Evolutionary conservation across 2,888 invertebrate genomes (phyloP).

Genomic region (Blastobasis lacticolella): DNA sequence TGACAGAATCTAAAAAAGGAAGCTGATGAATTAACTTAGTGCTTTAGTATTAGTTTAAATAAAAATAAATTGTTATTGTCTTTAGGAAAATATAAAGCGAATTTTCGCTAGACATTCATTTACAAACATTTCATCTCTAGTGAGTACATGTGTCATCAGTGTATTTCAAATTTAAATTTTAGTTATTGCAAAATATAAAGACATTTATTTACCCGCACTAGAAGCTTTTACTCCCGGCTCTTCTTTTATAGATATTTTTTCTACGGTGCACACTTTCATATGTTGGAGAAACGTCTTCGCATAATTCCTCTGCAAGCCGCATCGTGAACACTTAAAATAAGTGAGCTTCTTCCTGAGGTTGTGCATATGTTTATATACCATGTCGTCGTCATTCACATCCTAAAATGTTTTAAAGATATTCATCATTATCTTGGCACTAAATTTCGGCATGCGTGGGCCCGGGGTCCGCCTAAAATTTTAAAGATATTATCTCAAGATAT

Average conservation of each 20-base stretch:
- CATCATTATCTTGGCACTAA: neutral
- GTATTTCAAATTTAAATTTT: too few relatives aligned
- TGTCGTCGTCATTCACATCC: constrained; percentile 9
- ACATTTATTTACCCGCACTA: neutral
- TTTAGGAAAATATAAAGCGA: neutral
- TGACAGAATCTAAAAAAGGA: neutral
- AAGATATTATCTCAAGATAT: too few relatives aligned
- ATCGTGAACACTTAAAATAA: constrained; percentile 18
- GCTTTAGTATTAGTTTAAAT: too few relatives aligned
- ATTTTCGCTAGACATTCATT: too few relatives aligned
- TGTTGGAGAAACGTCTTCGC: constrained; percentile 19
- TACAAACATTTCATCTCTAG: too few relatives aligned
- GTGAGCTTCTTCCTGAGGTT: constrained; percentile 10
- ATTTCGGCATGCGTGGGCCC: too few relatives aligned
- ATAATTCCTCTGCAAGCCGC: constrained; percentile 16
- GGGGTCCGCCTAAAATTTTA: too few relatives aligned
- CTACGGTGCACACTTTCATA: constrained; percentile 1
- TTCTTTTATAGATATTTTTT: too few relatives aligned
- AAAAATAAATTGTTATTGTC: neutral
- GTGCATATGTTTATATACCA: constrained; percentile 11
- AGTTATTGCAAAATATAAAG: neutral
- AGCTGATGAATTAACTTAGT: too few relatives aligned
- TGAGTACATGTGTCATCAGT: too few relatives aligned
- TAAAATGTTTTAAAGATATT: constrained; percentile 6
- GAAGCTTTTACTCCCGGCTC: too few relatives aligned